These are phyloP conservation scores for Drosophila pallidifrons DNA, from an alignment of 1,140 invertebrate genomes.

Conservation along the genomic window DNA sequence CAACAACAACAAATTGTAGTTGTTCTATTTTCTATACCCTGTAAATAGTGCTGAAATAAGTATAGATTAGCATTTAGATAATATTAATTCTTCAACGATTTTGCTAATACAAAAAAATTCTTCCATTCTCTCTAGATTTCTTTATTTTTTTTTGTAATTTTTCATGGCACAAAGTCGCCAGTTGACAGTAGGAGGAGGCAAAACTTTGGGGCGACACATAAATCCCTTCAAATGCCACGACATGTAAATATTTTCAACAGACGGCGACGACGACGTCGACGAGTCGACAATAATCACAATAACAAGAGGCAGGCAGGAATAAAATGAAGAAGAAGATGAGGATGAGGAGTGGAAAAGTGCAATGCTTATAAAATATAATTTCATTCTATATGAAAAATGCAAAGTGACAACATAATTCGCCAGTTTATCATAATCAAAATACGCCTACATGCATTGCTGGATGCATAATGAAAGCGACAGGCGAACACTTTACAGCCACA, in stretches of 20 bases:
- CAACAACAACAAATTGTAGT: slow-evolving; percentile 14
- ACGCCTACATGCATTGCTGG: slow-evolving; percentile 77
- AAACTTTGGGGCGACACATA: slow-evolving; percentile 66
- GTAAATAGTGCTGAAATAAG: background rate
- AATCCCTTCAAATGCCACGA: slow-evolving; percentile 78
- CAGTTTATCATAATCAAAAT: slow-evolving; percentile 85
- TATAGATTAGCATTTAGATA: background rate
- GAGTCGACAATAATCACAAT: slow-evolving; percentile 1
- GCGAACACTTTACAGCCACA: slow-evolving; percentile 71
- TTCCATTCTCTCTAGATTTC: slow-evolving; percentile 39
- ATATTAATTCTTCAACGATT: slow-evolving; percentile 29
- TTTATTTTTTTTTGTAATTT: slow-evolving; percentile 50
- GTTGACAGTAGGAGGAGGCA: slow-evolving; percentile 50
- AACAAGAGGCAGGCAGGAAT: slow-evolving; percentile 7
- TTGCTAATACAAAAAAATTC: slow-evolving; percentile 49
- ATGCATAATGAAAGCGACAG: slow-evolving; percentile 67
- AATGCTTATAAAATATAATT: slow-evolving; percentile 77
- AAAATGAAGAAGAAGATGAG: slow-evolving; percentile 7
- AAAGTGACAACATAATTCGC: slow-evolving; percentile 85
- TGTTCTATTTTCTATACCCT: slow-evolving; percentile 20
- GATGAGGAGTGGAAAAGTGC: slow-evolving; percentile 16
- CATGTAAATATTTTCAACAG: slow-evolving; percentile 73
- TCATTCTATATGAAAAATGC: slow-evolving; percentile 83
- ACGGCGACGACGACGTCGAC: slow-evolving; percentile 50
- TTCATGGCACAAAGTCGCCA: slow-evolving; percentile 60